These are phyloP conservation scores for Erebia epiphron DNA, from an alignment of 2,888 invertebrate genomes.

Conservation along the genomic window DNA sequence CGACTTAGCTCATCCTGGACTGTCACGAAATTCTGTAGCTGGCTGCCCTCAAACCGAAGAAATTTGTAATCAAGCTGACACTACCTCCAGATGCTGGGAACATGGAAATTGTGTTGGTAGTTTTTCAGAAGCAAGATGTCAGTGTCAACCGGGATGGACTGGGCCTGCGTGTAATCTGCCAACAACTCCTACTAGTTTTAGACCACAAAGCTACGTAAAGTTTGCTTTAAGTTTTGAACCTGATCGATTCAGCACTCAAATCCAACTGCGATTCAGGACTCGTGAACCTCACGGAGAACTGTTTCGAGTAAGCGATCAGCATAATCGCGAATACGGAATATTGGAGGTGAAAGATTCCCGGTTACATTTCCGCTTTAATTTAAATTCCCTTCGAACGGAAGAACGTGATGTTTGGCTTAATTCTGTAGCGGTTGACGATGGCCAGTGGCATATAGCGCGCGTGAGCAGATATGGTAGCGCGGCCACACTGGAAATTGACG, in stretches of 20 bases:
- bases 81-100: conserved; percentile 94
- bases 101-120: conserved; percentile 97
- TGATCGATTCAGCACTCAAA: conserved; percentile 94
- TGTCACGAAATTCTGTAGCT: conserved; percentile 92
- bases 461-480: conserved; percentile 96
- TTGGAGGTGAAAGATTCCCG: conserved; percentile 95
- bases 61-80: conserved; percentile 93
- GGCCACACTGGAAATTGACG: conserved; percentile 95
- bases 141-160: conserved; percentile 97
- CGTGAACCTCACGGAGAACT: conserved; percentile 96
- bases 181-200: conserved; percentile 95
- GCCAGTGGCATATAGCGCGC: conserved; percentile 97
- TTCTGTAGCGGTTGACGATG: conserved; percentile 95
- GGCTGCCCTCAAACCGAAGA: conserved; percentile 98
- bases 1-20: conserved; percentile 96
- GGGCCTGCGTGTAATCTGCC: conserved; percentile 94
- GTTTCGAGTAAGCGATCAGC: conserved; percentile 96
- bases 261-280: conserved; percentile 96
- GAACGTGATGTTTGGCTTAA: conserved; percentile 95
- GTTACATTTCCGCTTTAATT: conserved; percentile 95
- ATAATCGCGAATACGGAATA: conserved; percentile 96
- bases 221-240: conserved; percentile 97
- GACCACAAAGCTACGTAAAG: conserved; percentile 97
- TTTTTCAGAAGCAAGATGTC: conserved; percentile 94
- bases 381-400: conserved; percentile 95